phyloP scores from a whole-genome alignment of 2,113 vertebrate species.

The Patagioenas fasciata region DNA sequence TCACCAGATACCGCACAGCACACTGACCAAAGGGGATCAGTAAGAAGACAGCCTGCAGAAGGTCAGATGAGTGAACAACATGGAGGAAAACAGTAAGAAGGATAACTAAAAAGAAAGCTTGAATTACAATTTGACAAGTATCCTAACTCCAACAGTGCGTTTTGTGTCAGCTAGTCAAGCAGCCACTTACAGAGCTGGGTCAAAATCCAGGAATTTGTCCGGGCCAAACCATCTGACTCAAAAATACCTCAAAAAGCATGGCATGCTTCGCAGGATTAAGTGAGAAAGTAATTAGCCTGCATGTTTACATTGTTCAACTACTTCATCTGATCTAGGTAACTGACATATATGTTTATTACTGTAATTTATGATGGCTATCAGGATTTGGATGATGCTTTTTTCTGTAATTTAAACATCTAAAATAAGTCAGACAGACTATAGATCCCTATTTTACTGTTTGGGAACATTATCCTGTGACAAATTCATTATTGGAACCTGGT shows the following conservation, averaged over 20 bases:
- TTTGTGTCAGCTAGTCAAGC: not conserved
- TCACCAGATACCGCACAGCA: accelerated
- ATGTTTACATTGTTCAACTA: not conserved
- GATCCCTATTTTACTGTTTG: not conserved
- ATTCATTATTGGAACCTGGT: not conserved
- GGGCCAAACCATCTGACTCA: not conserved
- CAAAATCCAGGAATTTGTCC: not conserved
- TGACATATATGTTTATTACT: not conserved
- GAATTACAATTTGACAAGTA: not conserved
- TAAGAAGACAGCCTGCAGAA: not conserved
- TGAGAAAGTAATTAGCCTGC: not conserved
- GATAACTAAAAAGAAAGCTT: not conserved
- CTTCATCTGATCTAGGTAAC: not conserved
- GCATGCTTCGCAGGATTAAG: not conserved
- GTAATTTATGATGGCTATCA: not conserved
- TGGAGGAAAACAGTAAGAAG: not conserved
- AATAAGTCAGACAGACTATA: not conserved
- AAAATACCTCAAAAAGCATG: not conserved
- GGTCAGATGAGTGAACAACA: not conserved
- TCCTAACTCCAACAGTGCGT: not conserved
- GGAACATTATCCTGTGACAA: not conserved
- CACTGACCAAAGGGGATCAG: not conserved
- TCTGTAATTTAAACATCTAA: not conserved
- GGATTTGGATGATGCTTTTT: not conserved
- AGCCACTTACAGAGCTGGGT: not conserved